Conservation (phyloP, 2,797 vertebrate genomes). For the Cyclura pinguis region DNA sequence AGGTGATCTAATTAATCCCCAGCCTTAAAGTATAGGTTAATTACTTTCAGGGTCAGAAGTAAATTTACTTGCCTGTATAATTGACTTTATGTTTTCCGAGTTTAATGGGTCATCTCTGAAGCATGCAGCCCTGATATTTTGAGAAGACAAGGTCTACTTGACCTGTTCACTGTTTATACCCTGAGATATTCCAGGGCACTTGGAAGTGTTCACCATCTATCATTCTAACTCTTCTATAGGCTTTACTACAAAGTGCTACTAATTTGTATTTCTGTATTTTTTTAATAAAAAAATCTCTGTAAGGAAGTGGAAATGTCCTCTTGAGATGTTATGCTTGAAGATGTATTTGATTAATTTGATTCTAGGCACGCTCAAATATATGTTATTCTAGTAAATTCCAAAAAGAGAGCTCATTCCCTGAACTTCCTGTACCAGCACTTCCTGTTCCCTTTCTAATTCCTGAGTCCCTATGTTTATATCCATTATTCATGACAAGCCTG, state of each 20-base stretch:
- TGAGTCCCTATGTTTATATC: not conserved
- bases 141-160: not conserved
- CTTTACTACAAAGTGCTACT: not conserved
- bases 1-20: slow-evolving; percentile 20
- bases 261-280: not conserved
- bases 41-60: slow-evolving; percentile 37
- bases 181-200: not conserved
- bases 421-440: not conserved
- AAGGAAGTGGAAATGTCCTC: not conserved
- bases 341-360: not conserved
- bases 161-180: not conserved
- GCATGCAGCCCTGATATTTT: not conserved
- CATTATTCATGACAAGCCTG: not conserved
- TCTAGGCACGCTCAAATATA: not conserved
- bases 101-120: slow-evolving; percentile 17
- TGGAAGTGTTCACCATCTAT: not conserved
- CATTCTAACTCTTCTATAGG: not conserved
- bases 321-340: not conserved
- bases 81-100: slow-evolving; percentile 16
- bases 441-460: not conserved
- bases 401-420: not conserved
- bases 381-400: not conserved
- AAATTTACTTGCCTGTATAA: slow-evolving; percentile 35
- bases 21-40: slow-evolving; percentile 16
- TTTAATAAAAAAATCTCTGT: not conserved